Base-by-base conservation (phyloP, 2,888 invertebrate genomes). In the Ormia ochracea region DNA sequence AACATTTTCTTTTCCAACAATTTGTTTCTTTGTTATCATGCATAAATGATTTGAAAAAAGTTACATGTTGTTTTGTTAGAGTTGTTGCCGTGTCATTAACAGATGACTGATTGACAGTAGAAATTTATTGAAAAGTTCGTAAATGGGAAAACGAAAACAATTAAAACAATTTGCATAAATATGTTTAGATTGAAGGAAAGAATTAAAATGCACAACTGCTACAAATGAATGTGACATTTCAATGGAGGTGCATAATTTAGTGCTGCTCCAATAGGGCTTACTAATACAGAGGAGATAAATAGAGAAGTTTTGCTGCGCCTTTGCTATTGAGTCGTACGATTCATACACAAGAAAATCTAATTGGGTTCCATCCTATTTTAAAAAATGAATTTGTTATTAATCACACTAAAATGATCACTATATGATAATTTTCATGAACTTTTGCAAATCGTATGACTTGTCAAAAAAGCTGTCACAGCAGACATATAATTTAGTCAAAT, bases 221-320 rank as follows among this genome's bases (percentile, higher is more conserved):
- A 21, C 43, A 45, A 61, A 19, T 50, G 9, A 48, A 65, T 58
- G 14, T 43, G 75, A 58, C 61, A 61, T 54, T 54, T 33, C 3
- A 70, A 74, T 54, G 70, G 66, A 70, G 65, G 48, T 38, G 54
- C 38, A 50, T 74, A 38, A 72, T 72, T 61, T 63, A 76, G 21
- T 23, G 23, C 28, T 28, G n/a, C n/a, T n/a, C n/a, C n/a, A n/a
- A n/a, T 48, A 63, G 56, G 58, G 70, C n/a, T 14, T 74, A 74
- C 58, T 63, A 65, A 41, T 31, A 21, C 31, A 21, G 54, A 48
- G 28, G 56, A 7, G 23, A 65, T 50, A 31, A 7, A 28, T 3
- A 31, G 14, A 31, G 59, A 31, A 21, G n/a, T 23, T 56, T 36
- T 26, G 23, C 10, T 52, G 12, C 19, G 21, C n/a, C 33, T 58